These are phyloP conservation scores for Mormyrus lacerda DNA, from an alignment of 2,113 vertebrate genomes.

Conservation along the genomic window DNA sequence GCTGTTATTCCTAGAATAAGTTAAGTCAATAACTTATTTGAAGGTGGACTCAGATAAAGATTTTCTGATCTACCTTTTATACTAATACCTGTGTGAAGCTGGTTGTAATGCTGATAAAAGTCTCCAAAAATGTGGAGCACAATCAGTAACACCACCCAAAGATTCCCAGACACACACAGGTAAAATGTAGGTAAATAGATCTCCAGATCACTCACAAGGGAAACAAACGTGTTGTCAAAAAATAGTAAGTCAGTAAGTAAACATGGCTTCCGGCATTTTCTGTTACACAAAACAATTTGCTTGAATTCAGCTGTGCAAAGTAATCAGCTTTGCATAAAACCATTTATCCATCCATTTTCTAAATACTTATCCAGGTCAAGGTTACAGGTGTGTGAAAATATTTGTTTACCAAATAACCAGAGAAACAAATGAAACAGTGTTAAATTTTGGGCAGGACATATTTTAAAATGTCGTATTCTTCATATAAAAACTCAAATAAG, in stretches of 20 bases:
- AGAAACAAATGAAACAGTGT: neutral
- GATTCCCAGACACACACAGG: neutral
- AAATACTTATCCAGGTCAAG: neutral
- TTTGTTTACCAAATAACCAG: neutral
- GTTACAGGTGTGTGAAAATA: neutral
- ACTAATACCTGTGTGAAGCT: neutral
- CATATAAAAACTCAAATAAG: neutral
- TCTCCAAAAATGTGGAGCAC: neutral
- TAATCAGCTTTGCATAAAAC: neutral
- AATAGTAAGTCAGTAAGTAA: neutral
- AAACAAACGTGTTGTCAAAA: neutral
- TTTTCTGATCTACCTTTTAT: neutral
- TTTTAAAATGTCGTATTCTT: neutral
- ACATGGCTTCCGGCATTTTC: neutral
- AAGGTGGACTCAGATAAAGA: neutral
- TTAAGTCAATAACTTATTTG: neutral
- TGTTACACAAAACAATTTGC: neutral
- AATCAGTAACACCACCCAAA: neutral
- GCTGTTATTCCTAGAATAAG: neutral
- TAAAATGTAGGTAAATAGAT: neutral
- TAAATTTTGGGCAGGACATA: neutral
- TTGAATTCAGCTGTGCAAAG: neutral
- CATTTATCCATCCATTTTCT: neutral
- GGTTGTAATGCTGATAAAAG: neutral
- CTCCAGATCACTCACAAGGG: neutral